These are phyloP conservation scores for Ochropacha duplaris DNA, from an alignment of 2,888 invertebrate species.

Conservation along the genomic window DNA sequence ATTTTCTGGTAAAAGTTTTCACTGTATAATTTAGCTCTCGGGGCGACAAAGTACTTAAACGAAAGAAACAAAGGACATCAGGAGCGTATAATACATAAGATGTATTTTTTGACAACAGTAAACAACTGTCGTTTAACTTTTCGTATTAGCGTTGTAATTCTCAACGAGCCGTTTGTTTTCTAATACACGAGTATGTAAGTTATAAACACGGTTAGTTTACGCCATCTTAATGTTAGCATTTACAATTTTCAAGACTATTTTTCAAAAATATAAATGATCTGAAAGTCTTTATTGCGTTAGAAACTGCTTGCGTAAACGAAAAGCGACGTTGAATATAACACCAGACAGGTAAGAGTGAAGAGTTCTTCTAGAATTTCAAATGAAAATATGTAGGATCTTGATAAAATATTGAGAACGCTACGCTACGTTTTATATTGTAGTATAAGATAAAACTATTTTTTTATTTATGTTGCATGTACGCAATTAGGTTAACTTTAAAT, in stretches of 20 bases:
- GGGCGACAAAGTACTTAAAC: slow-evolving; percentile 39
- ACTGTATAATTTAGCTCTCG: slow-evolving; percentile 40
- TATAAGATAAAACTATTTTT: too few species aligned
- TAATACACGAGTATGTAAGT: slow-evolving; percentile 27
- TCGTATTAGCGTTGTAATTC: slow-evolving; percentile 48
- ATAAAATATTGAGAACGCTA: too few species aligned
- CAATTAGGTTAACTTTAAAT: too few species aligned
- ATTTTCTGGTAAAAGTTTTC: slow-evolving; percentile 35
- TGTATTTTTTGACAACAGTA: slow-evolving; percentile 56
- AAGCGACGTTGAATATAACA: background rate
- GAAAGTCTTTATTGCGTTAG: slow-evolving; percentile 26
- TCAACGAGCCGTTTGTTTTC: slow-evolving; percentile 28
- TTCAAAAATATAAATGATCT: slow-evolving; percentile 39
- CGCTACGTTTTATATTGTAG: too few species aligned
- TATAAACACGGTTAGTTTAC: slow-evolving; percentile 30
- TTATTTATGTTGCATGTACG: too few species aligned
- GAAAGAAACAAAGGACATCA: slow-evolving; percentile 34
- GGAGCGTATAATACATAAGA: slow-evolving; percentile 25
- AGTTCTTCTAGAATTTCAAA: background rate
- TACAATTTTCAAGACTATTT: slow-evolving; percentile 35
- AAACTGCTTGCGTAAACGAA: slow-evolving; percentile 3
- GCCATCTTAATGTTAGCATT: slow-evolving; percentile 28
- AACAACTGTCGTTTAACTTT: slow-evolving; percentile 67
- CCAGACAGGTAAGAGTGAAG: background rate
- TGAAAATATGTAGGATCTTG: too few species aligned